These are phyloP conservation scores for Pampusana beccarii DNA, from an alignment of 2,113 vertebrate species.

Conservation along the genomic window DNA sequence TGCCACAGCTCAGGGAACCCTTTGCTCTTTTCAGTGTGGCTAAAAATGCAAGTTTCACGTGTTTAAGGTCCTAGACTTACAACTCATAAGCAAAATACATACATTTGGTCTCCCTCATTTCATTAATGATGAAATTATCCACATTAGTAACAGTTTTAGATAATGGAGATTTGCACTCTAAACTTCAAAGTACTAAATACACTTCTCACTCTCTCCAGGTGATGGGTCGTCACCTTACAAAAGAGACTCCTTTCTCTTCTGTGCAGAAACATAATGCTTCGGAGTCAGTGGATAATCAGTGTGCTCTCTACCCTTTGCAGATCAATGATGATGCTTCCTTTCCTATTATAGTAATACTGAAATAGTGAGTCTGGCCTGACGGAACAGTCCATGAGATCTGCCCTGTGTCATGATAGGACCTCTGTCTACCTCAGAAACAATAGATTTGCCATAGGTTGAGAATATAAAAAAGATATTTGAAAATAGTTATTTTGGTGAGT, in stretches of 20 bases:
- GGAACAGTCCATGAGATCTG: neutral
- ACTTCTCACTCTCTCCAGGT: neutral
- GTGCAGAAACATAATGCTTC: neutral
- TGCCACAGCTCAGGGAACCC: neutral
- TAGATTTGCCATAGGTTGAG: neutral
- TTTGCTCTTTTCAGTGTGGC: rapidly evolving
- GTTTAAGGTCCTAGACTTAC: neutral
- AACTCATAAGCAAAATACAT: neutral
- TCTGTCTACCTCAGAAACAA: neutral
- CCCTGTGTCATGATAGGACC: neutral
- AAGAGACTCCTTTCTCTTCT: neutral
- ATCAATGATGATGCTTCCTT: neutral
- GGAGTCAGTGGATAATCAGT: neutral
- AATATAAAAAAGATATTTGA: neutral
- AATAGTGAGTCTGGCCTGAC: neutral
- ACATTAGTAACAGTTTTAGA: neutral
- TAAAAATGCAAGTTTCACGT: neutral
- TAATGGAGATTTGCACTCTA: neutral
- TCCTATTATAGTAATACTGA: neutral
- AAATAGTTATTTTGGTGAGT: neutral
- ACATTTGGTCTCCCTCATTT: neutral
- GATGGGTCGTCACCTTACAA: neutral
- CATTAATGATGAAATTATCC: neutral
- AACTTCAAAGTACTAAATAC: neutral
- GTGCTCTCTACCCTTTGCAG: neutral